Evolutionary conservation across 2,113 vertebrate species (phyloP).

Genomic region (Prietella phreatophila): DNA sequence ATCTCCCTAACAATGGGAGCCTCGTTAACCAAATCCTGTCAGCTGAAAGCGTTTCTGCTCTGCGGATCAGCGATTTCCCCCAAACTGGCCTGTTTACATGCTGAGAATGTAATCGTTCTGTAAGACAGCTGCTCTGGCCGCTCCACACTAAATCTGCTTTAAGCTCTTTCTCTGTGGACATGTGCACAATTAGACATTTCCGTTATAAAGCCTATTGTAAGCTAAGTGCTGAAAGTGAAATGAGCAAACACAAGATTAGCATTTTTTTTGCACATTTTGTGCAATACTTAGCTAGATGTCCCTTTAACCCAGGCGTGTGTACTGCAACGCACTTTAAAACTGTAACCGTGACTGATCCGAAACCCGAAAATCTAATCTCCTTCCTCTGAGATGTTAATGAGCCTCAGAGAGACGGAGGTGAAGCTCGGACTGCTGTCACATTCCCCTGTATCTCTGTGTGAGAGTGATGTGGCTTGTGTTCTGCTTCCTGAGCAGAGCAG

Average conservation of each 20-base stretch:
- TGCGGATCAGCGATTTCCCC: background rate
- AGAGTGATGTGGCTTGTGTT: constrained; percentile 54
- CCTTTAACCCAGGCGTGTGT: background rate
- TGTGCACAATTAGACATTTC: background rate
- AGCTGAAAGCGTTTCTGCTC: background rate
- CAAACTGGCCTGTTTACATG: background rate
- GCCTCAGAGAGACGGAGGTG: background rate
- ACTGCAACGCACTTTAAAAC: background rate
- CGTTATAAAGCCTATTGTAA: background rate
- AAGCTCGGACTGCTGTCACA: background rate
- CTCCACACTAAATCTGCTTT: constrained; percentile 1
- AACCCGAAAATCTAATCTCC: background rate
- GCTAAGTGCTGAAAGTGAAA: background rate
- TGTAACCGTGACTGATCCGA: background rate
- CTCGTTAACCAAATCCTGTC: background rate
- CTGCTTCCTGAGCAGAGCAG: constrained; percentile 63
- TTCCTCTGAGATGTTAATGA: background rate
- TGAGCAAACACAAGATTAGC: background rate
- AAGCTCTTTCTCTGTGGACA: constrained; percentile 2
- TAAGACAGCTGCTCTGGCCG: background rate
- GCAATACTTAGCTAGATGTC: background rate
- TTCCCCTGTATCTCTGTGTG: background rate
- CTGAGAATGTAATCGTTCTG: background rate
- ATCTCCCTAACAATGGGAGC: background rate
- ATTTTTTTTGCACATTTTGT: background rate